Evolutionary conservation across 2,888 invertebrate genomes (phyloP), one percentile per base, ranked within the genome.

Genomic region (Sarcophaga variegata): DNA sequence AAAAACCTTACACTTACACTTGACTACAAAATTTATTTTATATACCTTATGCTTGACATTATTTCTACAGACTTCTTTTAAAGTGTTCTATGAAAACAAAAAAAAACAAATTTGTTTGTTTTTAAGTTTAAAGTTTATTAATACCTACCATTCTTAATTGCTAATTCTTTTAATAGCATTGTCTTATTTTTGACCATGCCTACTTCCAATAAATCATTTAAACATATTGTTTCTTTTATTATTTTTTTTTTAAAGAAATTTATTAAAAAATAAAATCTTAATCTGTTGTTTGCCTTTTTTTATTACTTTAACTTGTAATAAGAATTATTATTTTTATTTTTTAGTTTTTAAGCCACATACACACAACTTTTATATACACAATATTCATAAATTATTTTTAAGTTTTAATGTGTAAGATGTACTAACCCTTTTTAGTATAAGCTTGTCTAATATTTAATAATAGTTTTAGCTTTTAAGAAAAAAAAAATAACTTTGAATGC

Each of bases 221-320:
- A 63, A 64, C 47, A 47, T 45, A 70, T 80, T 76, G 37, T 76
- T 64, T 75, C 22, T 70, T 64, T 64, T 37, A 37, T 37, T 37
- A 37, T 37, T 37, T 37, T 27, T 27, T 27, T 27, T 27, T 27
- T 27, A 37, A 37, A 10, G 66, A 75, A 70, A 75, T 5, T 69
- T 78, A 5, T 74, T 45, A 8, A 54, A 69, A 83, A 10, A 60
- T 63, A 74, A 63, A 69, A 62, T 80, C 76, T 83, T 75, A 81
- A 79, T 84, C 47, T 84, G 79, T 84, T 84, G 79, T 84, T 79
- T 86, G 27, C 14, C 63, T 82, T 81, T 71, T 75, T 79, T 60
- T 66, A 69, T 49, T 70, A 70, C 20, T 64, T 79, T 66, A 4
- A 54, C 14, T 54, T 54, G 54, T 78, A 86, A 83, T 78, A 54